Conservation (phyloP, 2,113 vertebrate species). For the Megaceryle maxima region DNA sequence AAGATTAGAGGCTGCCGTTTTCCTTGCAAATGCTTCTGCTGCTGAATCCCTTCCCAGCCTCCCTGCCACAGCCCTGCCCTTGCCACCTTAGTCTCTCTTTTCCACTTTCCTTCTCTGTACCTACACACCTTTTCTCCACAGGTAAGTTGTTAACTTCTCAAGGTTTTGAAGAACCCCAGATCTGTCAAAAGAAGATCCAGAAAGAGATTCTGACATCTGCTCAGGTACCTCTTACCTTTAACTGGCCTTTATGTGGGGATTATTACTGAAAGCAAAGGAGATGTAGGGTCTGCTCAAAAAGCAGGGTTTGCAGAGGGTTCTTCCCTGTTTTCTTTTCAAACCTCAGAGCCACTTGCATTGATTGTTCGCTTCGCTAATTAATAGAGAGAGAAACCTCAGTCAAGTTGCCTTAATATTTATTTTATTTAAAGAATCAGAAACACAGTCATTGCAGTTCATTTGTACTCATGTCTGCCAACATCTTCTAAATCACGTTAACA, state of each 20-base stretch:
- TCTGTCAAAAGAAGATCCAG: neutral
- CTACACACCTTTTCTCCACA: neutral
- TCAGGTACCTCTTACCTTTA: neutral
- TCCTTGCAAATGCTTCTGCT: neutral
- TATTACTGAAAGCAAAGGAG: neutral
- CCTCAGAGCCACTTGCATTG: neutral
- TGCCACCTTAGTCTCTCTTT: neutral
- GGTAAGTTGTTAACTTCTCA: neutral
- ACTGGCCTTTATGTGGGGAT: neutral
- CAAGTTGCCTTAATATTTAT: slow-evolving; percentile 63
- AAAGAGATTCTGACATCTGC: neutral
- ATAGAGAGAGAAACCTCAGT: neutral
- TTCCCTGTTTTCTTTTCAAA: neutral
- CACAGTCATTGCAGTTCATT: slow-evolving; percentile 74
- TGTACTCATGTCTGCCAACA: slow-evolving; percentile 69
- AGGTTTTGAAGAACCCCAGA: neutral
- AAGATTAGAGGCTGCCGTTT: neutral
- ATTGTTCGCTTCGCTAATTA: neutral
- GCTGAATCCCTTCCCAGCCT: neutral
- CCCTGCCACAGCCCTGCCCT: neutral
- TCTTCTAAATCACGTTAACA: slow-evolving; percentile 74
- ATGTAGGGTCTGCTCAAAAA: neutral
- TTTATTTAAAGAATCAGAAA: slow-evolving; percentile 83
- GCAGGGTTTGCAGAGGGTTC: neutral
- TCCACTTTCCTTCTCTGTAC: neutral